These are phyloP conservation scores for Anguilla anguilla DNA, from an alignment of 2,797 vertebrate genomes.

Conservation along the genomic window DNA sequence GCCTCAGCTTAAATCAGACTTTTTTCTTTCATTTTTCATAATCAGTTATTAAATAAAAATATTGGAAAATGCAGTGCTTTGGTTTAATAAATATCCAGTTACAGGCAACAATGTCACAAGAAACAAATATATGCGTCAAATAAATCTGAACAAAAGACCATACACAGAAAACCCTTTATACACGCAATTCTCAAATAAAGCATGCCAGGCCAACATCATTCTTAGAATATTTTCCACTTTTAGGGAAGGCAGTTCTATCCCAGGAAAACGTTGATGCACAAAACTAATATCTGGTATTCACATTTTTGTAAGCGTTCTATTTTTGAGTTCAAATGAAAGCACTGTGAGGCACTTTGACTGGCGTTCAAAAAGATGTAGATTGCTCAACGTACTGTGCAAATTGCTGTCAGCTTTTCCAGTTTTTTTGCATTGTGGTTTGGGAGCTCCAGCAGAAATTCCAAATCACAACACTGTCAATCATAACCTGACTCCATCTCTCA, in stretches of 20 bases:
- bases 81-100: background rate
- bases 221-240: background rate
- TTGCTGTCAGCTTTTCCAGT: background rate
- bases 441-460: background rate
- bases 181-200: background rate
- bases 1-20: background rate
- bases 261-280: background rate
- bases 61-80: background rate
- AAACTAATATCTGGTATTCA: constrained; percentile 21
- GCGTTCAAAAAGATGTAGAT: background rate
- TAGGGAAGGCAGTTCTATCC: background rate
- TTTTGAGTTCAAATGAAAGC: constrained; percentile 17
- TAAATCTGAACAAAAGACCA: background rate
- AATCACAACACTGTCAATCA: background rate
- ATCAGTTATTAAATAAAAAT: background rate
- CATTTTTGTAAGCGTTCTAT: constrained; percentile 25
- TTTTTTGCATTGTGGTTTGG: background rate
- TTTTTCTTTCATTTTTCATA: background rate
- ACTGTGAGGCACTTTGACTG: background rate
- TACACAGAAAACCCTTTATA: background rate
- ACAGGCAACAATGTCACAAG: background rate
- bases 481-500: background rate
- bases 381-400: background rate
- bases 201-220: background rate
- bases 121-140: background rate